These are phyloP conservation scores for Lasiurus borealis DNA, from an alignment of 2,113 vertebrate species.

Conservation along the genomic window DNA sequence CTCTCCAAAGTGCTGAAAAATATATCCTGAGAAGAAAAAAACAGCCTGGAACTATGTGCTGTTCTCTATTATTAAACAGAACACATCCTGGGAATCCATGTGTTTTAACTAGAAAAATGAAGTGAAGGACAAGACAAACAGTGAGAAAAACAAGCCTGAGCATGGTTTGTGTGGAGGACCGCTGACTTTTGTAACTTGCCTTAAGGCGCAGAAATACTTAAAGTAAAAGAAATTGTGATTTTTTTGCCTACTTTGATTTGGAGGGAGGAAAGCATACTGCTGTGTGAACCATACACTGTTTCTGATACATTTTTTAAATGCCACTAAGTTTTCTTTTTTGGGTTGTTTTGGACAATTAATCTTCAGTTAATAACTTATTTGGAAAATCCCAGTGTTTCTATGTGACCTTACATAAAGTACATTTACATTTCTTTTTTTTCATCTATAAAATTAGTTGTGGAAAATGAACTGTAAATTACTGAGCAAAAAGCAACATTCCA, in stretches of 20 bases:
- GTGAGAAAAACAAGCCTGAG: not conserved
- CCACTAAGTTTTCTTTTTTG: not conserved
- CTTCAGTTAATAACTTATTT: slow-evolving; percentile 15
- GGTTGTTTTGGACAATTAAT: not conserved
- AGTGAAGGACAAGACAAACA: not conserved
- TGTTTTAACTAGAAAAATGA: not conserved
- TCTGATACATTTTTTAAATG: not conserved
- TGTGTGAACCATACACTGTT: not conserved
- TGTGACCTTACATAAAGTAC: not conserved
- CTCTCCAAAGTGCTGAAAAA: slow-evolving; percentile 16
- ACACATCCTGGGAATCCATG: not conserved
- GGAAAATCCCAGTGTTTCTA: not conserved
- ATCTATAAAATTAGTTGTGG: not conserved
- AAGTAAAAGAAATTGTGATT: slow-evolving; percentile 27
- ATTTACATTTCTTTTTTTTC: slow-evolving; percentile 13
- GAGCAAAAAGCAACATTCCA: not conserved
- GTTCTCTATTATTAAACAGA: slow-evolving; percentile 39
- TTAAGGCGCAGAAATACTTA: not conserved
- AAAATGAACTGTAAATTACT: not conserved
- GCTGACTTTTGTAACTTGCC: slow-evolving; percentile 4
- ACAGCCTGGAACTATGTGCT: not conserved
- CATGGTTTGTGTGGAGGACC: not conserved
- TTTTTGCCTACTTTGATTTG: not conserved
- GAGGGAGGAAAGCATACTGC: not conserved
- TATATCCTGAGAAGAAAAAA: slow-evolving; percentile 19